Percentiles rank a stretch among this genome's conserved stretches.
These are phyloP conservation scores for Carapus acus DNA, from an alignment of 2,797 vertebrate species.

Conservation along the genomic window DNA sequence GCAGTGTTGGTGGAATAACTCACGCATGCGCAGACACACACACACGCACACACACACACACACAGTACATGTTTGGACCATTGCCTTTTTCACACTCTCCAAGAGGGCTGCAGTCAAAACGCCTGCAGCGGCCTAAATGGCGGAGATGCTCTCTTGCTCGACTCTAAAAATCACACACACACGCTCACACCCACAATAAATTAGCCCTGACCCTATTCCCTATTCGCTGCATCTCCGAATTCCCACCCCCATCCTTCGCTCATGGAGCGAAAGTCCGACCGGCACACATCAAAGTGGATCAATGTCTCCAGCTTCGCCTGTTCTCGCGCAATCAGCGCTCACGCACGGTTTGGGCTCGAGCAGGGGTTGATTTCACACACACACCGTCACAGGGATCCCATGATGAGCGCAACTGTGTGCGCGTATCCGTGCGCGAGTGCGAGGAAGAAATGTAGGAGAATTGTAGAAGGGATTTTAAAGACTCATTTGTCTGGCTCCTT, in stretches of 20 bases:
- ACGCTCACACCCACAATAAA: no score
- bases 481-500: constrained; percentile 81
- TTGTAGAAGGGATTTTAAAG: constrained; percentile 72
- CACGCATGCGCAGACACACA: no score
- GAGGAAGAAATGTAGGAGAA: constrained; percentile 42
- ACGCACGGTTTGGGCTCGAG: constrained; percentile 27
- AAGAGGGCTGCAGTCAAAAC: no score
- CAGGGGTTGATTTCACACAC: constrained; percentile 46
- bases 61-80: no score
- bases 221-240: background rate
- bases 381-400: constrained; percentile 45
- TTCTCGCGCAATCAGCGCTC: constrained; percentile 32
- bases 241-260: background rate
- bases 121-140: background rate
- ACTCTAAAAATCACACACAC: background rate
- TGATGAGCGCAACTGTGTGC: constrained; percentile 42
- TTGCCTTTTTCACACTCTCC: no score
- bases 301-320: constrained; percentile 16
- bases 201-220: background rate
- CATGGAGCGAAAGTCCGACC: constrained; percentile 14
- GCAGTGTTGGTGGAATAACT: no score
- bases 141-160: background rate
- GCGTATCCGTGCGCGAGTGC: constrained; percentile 1
- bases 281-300: constrained; percentile 19
- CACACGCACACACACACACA: no score